phyloP scores from a whole-genome alignment of 2,113 vertebrate genomes.

The Emydura subglobosa region DNA sequence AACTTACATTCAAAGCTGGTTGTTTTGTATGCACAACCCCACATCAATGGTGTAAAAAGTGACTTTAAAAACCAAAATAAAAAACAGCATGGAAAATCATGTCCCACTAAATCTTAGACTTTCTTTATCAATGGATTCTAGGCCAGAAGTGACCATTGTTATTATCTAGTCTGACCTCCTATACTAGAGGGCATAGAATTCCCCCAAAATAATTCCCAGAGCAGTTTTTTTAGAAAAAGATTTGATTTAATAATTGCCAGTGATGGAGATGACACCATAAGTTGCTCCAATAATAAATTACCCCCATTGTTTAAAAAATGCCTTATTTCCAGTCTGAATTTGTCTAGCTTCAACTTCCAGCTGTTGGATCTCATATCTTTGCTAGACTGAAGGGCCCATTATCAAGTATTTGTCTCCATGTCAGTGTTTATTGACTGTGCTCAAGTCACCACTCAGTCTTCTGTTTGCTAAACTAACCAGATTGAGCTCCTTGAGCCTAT shows the following conservation, averaged over 20 bases:
- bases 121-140: not conserved
- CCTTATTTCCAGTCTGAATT: not conserved
- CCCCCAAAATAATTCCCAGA: not conserved
- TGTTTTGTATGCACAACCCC: not conserved
- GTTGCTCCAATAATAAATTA: not conserved
- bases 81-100: not conserved
- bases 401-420: not conserved
- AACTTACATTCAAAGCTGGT: not conserved
- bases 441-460: not conserved
- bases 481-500: not conserved
- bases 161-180: not conserved
- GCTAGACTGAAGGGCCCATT: not conserved
- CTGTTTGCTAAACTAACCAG: not conserved
- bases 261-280: not conserved
- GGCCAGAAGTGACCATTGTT: no score
- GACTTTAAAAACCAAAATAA: not conserved
- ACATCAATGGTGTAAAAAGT: not conserved
- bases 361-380: not conserved
- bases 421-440: not conserved
- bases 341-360: not conserved
- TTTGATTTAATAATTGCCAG: not conserved
- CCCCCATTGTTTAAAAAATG: no score
- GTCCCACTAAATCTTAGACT: no score
- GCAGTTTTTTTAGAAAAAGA: not conserved
- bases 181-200: not conserved